These are phyloP conservation scores for Albula glossodonta DNA, from an alignment of 2,113 vertebrate genomes.

Conservation along the genomic window DNA sequence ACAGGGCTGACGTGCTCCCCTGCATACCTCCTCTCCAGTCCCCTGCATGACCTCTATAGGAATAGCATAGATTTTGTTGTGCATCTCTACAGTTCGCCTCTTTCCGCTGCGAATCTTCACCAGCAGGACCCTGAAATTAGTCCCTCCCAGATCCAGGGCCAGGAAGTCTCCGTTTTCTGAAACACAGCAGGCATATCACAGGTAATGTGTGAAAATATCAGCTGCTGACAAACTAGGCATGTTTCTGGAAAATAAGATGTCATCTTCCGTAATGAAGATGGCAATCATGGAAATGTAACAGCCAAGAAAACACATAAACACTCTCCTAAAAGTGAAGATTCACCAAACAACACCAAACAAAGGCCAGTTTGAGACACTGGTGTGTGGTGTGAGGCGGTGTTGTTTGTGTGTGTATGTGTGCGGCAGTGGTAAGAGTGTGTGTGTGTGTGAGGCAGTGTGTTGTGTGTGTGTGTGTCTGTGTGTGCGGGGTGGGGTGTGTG, in stretches of 20 bases:
- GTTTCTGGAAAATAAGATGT: neutral
- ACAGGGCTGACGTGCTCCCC: neutral
- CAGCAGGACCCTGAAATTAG: constrained; percentile 93
- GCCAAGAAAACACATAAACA: too few species aligned
- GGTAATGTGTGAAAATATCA: neutral
- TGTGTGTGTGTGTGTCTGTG: too few species aligned
- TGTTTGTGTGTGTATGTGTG: too few species aligned
- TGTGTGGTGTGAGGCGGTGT: too few species aligned
- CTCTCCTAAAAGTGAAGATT: too few species aligned
- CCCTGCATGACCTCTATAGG: constrained; percentile 94
- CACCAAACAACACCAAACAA: too few species aligned
- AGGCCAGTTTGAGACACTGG: too few species aligned
- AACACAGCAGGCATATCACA: neutral
- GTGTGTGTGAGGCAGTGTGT: too few species aligned
- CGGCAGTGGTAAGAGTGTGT: too few species aligned
- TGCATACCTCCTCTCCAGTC: constrained; percentile 89
- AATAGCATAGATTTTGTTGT: constrained; percentile 98
- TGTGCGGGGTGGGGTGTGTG: too few species aligned
- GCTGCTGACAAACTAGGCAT: neutral
- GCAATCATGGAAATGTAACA: too few species aligned
- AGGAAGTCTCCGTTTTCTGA: constrained; percentile 93
- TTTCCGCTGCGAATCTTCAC: constrained; percentile 97
- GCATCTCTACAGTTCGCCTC: constrained; percentile 91
- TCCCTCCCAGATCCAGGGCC: constrained; percentile 95
- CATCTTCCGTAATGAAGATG: too few species aligned